Conservation (phyloP, 2,113 vertebrate genomes). For the Eretmochelys imbricata region DNA sequence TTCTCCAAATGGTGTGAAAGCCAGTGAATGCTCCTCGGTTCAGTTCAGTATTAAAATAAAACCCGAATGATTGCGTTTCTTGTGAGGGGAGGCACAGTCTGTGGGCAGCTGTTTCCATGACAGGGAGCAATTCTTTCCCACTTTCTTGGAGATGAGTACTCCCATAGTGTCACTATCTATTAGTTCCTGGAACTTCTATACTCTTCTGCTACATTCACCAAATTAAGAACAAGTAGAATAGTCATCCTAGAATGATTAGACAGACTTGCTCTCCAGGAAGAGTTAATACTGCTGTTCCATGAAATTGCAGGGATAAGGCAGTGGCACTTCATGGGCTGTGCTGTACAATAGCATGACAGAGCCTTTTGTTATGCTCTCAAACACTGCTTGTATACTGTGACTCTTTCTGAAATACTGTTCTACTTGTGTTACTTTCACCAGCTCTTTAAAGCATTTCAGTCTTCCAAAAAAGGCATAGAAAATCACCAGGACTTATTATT, state of each 20-base stretch:
- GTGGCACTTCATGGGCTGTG: conserved; percentile 10
- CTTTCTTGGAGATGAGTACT: not conserved
- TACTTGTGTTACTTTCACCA: not conserved
- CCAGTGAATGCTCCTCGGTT: not conserved
- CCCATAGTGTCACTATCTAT: not conserved
- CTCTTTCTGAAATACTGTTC: conserved; percentile 34
- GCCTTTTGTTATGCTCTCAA: conserved; percentile 45
- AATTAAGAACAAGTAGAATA: not conserved
- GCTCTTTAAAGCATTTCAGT: not conserved
- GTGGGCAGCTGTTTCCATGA: not conserved
- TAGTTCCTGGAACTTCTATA: conserved; percentile 7
- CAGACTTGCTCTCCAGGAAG: conserved; percentile 14
- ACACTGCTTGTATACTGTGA: conserved; percentile 19
- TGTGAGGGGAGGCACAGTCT: not conserved
- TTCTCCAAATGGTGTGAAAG: not conserved
- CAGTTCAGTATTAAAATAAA: conserved; percentile 34
- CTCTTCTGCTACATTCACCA: not conserved
- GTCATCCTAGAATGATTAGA: not conserved
- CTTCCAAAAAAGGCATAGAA: not conserved
- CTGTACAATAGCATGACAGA: conserved; percentile 33
- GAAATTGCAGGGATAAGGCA: not conserved
- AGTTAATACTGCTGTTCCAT: conserved; percentile 51
- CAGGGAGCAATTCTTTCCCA: not conserved
- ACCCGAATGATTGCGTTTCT: not conserved
- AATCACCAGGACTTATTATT: not conserved